Percentiles rank a stretch among this genome's conserved stretches.
Evolutionary conservation across 2,113 vertebrate genomes (phyloP).

Genomic region (Sceloporus undulatus): DNA sequence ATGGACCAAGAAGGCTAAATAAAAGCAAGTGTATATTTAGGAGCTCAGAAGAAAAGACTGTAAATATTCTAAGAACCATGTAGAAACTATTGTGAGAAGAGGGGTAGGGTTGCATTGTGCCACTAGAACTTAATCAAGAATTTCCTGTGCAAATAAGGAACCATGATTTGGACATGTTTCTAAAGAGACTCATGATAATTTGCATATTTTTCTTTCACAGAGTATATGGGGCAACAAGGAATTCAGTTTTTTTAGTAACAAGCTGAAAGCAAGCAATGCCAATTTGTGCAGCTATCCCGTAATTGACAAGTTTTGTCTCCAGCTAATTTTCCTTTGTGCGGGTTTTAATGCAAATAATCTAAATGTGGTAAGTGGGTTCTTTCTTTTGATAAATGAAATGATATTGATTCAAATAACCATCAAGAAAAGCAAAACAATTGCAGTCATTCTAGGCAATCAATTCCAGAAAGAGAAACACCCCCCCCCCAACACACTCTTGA

Average conservation of each 20-base stretch:
- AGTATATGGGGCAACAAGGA: conserved; percentile 19
- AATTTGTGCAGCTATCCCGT: neutral
- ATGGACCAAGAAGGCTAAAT: too few relatives aligned
- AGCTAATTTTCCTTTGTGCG: neutral
- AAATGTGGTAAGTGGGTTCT: conserved; percentile 15
- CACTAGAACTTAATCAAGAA: neutral
- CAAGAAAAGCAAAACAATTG: neutral
- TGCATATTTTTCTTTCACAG: conserved; percentile 1
- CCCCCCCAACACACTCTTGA: too few relatives aligned
- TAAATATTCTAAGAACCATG: neutral
- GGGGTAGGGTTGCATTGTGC: neutral
- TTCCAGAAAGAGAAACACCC: too few relatives aligned
- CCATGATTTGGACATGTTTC: neutral
- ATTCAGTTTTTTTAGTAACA: neutral
- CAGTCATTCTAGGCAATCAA: neutral
- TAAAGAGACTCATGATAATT: neutral
- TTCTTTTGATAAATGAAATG: neutral
- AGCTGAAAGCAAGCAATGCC: accelerated
- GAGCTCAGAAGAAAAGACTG: neutral
- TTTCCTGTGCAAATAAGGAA: neutral
- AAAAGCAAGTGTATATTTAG: too few relatives aligned
- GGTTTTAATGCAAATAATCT: conserved; percentile 15
- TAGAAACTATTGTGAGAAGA: neutral
- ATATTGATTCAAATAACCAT: neutral
- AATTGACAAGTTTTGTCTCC: neutral